Evolutionary conservation across 2,888 invertebrate genomes (phyloP), one percentile per base, ranked within the genome.

Genomic region (Amblyjoppa proteus): DNA sequence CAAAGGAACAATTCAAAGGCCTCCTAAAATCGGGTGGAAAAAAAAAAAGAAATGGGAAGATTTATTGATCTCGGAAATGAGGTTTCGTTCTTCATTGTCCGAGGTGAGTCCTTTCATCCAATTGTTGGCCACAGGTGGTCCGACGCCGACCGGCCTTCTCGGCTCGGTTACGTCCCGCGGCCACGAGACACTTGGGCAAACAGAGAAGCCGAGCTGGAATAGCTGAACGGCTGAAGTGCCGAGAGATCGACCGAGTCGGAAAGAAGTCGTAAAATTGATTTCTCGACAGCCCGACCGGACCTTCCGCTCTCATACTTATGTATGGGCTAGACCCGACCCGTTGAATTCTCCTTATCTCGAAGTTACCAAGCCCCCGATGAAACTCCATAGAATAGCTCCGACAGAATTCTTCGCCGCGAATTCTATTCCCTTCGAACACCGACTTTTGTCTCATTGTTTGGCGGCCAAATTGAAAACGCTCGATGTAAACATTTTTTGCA

Each of bases 221-320:
- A 74, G 73, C 64, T 69, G 53, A 45, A 20, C 13, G 34, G 20
- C 2, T 9, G 58, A 31, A 38, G 53, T 13, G 49, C 11, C 31
- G 28, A 5, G 31, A 49, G 20, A 34, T n/a, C 34, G 49, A 31
- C 49, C 31, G 41, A 66, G 34, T 38, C 34, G 20, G 68, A 88
- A 87, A 88, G 84, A 89, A 86, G 88, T 88, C 87, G 88, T 90
- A 90, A 90, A 91, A 91, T 91, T 91, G 91, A 92, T 91, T 91
- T 90, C 89, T 80, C 90, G 88, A 89, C 88, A 88, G 90, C 89
- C 38, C 51, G 68, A 68, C 56, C 76, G 73, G 38, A 76, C 73
- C 71, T 49, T 81, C 69, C 13, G 61, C 68, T 73, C 77, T 73
- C 81, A 73, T 77, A 77, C 75, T 66, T 81, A 53, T 77, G 69